Conservation (phyloP, 2,888 invertebrate species). For the Agrilus mali region DNA sequence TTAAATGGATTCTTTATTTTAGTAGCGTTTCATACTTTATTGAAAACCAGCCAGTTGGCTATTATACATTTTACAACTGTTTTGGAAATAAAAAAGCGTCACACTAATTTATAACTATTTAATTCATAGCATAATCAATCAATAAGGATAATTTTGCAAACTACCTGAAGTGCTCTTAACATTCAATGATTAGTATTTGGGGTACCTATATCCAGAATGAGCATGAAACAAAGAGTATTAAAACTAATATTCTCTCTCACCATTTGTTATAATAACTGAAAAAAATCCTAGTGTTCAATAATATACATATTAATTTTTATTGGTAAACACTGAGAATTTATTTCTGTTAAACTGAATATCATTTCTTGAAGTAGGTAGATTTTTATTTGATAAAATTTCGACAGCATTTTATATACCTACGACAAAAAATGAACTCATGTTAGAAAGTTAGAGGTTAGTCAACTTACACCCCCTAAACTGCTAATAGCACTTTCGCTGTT, state of each 20-base stretch:
- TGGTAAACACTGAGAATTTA: not conserved
- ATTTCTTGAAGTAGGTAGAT: too few relatives aligned
- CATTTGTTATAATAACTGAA: not conserved
- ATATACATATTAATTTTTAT: not conserved
- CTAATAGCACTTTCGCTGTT: slow-evolving; percentile 33
- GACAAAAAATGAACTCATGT: slow-evolving; percentile 9
- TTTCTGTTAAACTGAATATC: not conserved
- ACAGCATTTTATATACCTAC: not conserved
- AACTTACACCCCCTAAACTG: slow-evolving; percentile 37
- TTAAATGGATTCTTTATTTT: too few relatives aligned
- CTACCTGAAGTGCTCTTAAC: slow-evolving; percentile 24
- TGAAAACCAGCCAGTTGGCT: too few relatives aligned
- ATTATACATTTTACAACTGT: slow-evolving; percentile 6
- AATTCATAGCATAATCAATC: slow-evolving; percentile 10
- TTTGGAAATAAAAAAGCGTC: slow-evolving; percentile 19
- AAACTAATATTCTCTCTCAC: too few relatives aligned
- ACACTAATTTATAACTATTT: slow-evolving; percentile 3
- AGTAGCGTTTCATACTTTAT: too few relatives aligned
- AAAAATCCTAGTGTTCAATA: not conserved
- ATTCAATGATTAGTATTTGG: slow-evolving; percentile 34
- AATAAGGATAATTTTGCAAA: slow-evolving; percentile 7
- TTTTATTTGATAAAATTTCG: too few relatives aligned
- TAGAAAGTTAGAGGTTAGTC: slow-evolving; percentile 30
- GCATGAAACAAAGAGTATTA: slow-evolving; percentile 27
- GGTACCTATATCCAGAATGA: slow-evolving; percentile 29